A percentile compares a stretch with the other conserved stretches of the same genome.
phyloP scores from a whole-genome alignment of 1,140 invertebrate genomes.

The Mya arenaria region DNA sequence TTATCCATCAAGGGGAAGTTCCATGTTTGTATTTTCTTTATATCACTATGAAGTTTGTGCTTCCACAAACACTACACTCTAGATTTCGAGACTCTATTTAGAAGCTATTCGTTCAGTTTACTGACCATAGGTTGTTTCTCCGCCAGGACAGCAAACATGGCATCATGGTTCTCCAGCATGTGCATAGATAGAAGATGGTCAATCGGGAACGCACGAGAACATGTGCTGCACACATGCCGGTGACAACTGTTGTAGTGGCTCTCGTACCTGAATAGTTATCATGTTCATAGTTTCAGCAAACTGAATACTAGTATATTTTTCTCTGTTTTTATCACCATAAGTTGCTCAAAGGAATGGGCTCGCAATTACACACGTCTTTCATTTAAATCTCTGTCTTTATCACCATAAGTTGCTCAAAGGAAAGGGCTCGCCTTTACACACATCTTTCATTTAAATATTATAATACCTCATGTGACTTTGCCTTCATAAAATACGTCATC shows the following conservation, averaged over 20 bases:
- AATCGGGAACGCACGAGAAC: slow-evolving; percentile 69
- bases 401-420: too few relatives aligned
- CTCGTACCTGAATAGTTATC: slow-evolving; percentile 74
- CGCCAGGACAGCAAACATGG: slow-evolving; percentile 73
- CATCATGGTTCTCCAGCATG: slow-evolving; percentile 77
- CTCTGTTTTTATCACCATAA: too few relatives aligned
- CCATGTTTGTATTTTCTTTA: not conserved
- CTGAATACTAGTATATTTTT: too few relatives aligned
- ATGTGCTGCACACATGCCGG: slow-evolving; percentile 68
- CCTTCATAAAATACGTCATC: too few relatives aligned
- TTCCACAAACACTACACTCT: not conserved
- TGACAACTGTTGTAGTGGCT: slow-evolving; percentile 76
- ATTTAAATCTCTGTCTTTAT: too few relatives aligned
- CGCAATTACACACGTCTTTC: too few relatives aligned
- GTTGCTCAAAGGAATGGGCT: too few relatives aligned
- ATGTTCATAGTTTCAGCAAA: too few relatives aligned
- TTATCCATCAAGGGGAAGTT: too few relatives aligned
- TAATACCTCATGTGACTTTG: too few relatives aligned
- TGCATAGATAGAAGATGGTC: slow-evolving; percentile 75
- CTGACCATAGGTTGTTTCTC: slow-evolving; percentile 74
- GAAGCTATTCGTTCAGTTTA: not conserved
- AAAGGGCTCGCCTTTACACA: too few relatives aligned
- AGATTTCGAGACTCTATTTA: not conserved
- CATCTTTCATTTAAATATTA: too few relatives aligned
- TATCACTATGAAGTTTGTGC: not conserved